phyloP scores from a whole-genome alignment of 2,113 vertebrate species.

The Hippoglossus stenolepis region DNA sequence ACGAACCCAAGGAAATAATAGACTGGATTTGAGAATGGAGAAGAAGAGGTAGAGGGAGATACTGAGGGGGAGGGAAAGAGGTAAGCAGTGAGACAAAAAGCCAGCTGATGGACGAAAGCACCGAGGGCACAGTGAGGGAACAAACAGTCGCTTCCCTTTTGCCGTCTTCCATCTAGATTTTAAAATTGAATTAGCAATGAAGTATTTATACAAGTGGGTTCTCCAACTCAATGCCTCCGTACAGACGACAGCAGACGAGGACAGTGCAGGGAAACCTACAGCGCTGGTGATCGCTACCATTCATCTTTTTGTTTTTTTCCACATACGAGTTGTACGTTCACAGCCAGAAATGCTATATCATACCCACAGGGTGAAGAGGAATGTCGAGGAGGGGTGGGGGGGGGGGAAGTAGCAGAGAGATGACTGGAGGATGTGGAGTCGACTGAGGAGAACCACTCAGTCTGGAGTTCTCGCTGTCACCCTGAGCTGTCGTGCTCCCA shows the following conservation, averaged over 20 bases:
- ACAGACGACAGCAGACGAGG: conserved; percentile 18
- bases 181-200: conserved; percentile 72
- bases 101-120: neutral
- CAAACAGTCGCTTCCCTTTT: conserved; percentile 41
- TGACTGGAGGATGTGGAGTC: conserved; percentile 17
- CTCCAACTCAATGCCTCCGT: conserved; percentile 52
- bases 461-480: conserved; percentile 16
- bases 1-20: neutral
- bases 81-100: conserved; percentile 7
- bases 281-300: neutral
- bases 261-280: conserved; percentile 6
- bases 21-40: neutral
- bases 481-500: conserved; percentile 12
- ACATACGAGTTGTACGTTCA: neutral
- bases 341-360: conserved; percentile 7
- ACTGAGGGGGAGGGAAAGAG: neutral
- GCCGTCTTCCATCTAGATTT: conserved; percentile 42
- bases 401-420: conserved; percentile 5
- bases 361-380: neutral
- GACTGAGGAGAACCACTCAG: conserved; percentile 23
- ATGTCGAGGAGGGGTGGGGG: neutral
- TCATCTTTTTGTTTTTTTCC: neutral
- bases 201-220: conserved; percentile 70
- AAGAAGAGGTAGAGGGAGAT: conserved; percentile 5
- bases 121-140: conserved; percentile 34